phyloP scores from a whole-genome alignment of 2,113 vertebrate species.

The Triplophysa tibetana region DNA sequence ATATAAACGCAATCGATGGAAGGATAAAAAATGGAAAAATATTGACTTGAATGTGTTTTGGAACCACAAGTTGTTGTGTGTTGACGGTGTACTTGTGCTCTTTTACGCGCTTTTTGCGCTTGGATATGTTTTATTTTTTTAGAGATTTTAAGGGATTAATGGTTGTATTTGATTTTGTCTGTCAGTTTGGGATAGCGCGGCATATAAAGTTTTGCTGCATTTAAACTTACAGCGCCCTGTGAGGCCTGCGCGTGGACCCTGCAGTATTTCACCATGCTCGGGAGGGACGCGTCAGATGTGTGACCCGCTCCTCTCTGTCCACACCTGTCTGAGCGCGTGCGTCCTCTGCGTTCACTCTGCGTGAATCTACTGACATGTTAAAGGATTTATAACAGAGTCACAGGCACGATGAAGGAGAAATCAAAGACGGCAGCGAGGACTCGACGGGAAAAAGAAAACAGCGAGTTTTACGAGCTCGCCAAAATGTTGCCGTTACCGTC shows the following conservation, averaged over 20 bases:
- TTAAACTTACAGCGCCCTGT: background rate
- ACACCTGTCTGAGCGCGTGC: background rate
- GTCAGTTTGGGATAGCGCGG: too few relatives aligned
- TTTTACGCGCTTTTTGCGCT: too few relatives aligned
- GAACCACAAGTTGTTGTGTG: too few relatives aligned
- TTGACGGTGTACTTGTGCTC: too few relatives aligned
- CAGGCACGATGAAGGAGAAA: conserved; percentile 91
- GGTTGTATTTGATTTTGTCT: background rate
- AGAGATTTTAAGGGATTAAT: too few relatives aligned
- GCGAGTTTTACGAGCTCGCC: conserved; percentile 98
- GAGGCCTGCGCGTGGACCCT: conserved; percentile 3
- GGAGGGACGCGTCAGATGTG: background rate
- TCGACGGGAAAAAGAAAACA: conserved; percentile 96
- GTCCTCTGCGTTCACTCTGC: background rate
- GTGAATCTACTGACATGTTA: background rate
- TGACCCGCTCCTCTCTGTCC: background rate
- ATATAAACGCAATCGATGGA: too few relatives aligned
- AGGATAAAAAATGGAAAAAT: too few relatives aligned
- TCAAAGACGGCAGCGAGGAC: conserved; percentile 98
- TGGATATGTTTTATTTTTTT: too few relatives aligned
- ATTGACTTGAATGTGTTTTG: too few relatives aligned
- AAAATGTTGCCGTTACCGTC: conserved; percentile 95
- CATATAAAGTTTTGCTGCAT: background rate
- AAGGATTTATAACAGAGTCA: background rate
- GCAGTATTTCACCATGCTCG: background rate